Base-by-base conservation (phyloP, 1,140 invertebrate species). In the Lysiphlebus fabarum region DNA sequence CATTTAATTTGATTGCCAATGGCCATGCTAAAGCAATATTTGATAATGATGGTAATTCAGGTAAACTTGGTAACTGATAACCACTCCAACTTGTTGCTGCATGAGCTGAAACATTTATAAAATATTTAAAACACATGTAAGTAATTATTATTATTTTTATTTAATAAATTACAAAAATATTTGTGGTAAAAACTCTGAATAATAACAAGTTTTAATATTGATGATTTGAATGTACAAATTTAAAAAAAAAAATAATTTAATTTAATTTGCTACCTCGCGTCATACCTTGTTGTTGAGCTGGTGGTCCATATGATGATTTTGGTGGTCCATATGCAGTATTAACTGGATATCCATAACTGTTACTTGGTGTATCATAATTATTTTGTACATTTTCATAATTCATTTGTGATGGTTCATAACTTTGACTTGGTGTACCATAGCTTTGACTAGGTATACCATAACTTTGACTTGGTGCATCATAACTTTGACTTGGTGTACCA, bases 1-100 rank as follows among this genome's bases (percentile, higher is more conserved):
- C 79, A 66, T 86, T 86, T n/a, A 89, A 66, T 76, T 89, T 90
- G 6, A 86, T 54, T 0, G 71, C 70, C 14, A 76, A 67, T 5
- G 76, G 75, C 72, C 72, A 75, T 4, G 67, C 65, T 4, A 78
- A 58, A 11, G 74, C 69, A 11, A 77, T 65, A 0, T 64, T 59
- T 4, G 77, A 71, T 4, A 76, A 11, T 6, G 67, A 78, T 8
- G 85, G 81, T 0, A 87, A 69, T 62, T 86, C 84, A 36, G 83
- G 82, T 4, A 85, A 78, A 7, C 81, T 82, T 1, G 79, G 74
- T n/a, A 80, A 77, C 6, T 77, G 82, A 62, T 84, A 82, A 0
- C 54, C 54, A 50, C 26, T 55, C 51, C 51, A 60, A 6, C 11
- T 12, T 47, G 12, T 4, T n/a, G 5, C 14, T 47, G 34, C 43